A percentile compares a stretch with the other conserved stretches of the same genome.
phyloP scores from a whole-genome alignment of 2,797 vertebrate species.

The Sphaeramia orbicularis region DNA sequence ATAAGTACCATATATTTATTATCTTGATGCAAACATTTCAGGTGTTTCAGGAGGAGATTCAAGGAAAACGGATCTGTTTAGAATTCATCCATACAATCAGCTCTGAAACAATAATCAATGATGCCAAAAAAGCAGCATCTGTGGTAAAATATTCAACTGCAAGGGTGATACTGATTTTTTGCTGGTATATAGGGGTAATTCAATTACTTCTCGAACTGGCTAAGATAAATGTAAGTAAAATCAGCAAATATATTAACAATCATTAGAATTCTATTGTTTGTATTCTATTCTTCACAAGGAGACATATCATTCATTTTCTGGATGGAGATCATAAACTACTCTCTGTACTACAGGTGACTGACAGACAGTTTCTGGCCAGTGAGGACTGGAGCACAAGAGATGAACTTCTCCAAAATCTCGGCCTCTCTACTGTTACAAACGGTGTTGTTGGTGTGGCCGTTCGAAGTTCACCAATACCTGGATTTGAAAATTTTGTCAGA shows the following conservation, averaged over 20 bases:
- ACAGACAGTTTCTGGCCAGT: constrained; percentile 79
- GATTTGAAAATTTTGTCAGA: constrained; percentile 74
- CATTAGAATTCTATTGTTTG: too few species aligned
- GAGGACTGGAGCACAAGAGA: constrained; percentile 82
- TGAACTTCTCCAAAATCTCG: constrained; percentile 62
- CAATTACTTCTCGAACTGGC: constrained; percentile 76
- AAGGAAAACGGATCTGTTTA: constrained; percentile 74
- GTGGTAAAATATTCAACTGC: constrained; percentile 77
- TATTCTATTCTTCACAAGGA: too few species aligned
- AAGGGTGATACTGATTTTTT: constrained; percentile 80
- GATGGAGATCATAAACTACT: too few species aligned
- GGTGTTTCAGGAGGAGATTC: constrained; percentile 77
- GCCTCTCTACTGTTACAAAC: constrained; percentile 63
- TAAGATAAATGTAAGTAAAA: constrained; percentile 74
- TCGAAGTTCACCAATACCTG: too few species aligned
- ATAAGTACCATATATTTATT: too few species aligned
- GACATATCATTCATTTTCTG: too few species aligned
- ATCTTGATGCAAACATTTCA: constrained; percentile 22
- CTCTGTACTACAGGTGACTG: constrained; percentile 78
- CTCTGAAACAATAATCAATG: constrained; percentile 69
- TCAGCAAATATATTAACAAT: neutral
- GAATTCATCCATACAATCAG: constrained; percentile 78
- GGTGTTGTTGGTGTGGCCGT: constrained; percentile 84
- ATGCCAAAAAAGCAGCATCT: constrained; percentile 70
- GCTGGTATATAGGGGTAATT: constrained; percentile 80